These are phyloP conservation scores for Ramphastos sulfuratus DNA, from an alignment of 2,113 vertebrate species.

Conservation along the genomic window DNA sequence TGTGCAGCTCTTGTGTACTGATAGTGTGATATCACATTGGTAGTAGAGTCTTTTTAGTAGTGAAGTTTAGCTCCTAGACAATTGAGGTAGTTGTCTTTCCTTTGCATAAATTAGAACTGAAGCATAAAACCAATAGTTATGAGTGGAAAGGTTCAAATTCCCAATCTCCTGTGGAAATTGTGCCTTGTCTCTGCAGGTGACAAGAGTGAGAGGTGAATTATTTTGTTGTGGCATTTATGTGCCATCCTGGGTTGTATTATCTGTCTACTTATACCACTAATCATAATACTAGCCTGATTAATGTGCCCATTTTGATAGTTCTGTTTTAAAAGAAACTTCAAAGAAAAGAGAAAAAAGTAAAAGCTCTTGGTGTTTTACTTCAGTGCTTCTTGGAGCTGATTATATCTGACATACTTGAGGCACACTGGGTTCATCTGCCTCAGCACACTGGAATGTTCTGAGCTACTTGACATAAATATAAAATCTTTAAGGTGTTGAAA, in stretches of 20 bases:
- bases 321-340: constrained; percentile 37
- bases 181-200: constrained; percentile 5
- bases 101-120: neutral
- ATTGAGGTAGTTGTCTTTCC: neutral
- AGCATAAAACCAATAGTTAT: constrained; percentile 2
- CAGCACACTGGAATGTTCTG: neutral
- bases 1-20: neutral
- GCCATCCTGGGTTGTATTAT: constrained; percentile 31
- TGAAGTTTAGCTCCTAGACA: neutral
- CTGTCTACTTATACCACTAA: neutral
- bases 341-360: too few species aligned
- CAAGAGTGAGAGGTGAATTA: neutral
- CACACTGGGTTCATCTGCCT: constrained; percentile 29
- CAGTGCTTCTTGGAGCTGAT: constrained; percentile 50
- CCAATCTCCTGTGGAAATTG: neutral
- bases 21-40: neutral
- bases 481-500: constrained; percentile 52
- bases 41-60: neutral
- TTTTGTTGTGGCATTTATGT: neutral
- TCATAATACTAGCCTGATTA: constrained; percentile 49
- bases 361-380: constrained; percentile 52
- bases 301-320: constrained; percentile 50
- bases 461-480: constrained; percentile 39
- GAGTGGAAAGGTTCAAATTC: neutral
- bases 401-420: constrained; percentile 13